A percentile compares a stretch with the other conserved stretches of the same genome.
phyloP scores from a whole-genome alignment of 2,797 vertebrate genomes.

The Mallotus villosus region DNA sequence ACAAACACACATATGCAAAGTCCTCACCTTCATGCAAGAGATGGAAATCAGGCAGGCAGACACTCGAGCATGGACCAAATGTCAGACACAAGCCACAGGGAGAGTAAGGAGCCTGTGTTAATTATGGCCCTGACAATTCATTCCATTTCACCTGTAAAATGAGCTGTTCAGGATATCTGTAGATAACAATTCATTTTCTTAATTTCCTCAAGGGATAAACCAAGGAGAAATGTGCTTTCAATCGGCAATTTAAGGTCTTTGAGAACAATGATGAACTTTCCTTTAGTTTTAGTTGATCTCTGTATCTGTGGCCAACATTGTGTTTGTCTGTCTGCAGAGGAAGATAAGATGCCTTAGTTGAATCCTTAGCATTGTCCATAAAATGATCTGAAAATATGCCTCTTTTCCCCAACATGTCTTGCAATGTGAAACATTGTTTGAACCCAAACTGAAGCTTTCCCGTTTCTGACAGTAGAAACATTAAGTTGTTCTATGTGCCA shows the following conservation, averaged over 20 bases:
- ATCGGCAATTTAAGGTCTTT: slow-evolving; percentile 55
- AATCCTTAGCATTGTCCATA: not conserved
- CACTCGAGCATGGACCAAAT: slow-evolving; percentile 86
- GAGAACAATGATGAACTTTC: slow-evolving; percentile 69
- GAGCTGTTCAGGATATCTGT: slow-evolving; percentile 59
- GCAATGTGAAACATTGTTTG: slow-evolving; percentile 62
- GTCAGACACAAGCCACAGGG: slow-evolving; percentile 74
- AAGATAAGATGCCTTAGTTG: not conserved
- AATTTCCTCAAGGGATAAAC: slow-evolving; percentile 56
- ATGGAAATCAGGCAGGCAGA: slow-evolving; percentile 79
- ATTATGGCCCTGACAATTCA: slow-evolving; percentile 70
- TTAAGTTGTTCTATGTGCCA: slow-evolving; percentile 64
- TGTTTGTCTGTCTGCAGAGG: not conserved
- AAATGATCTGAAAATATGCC: slow-evolving; percentile 40
- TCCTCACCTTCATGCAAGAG: slow-evolving; percentile 76
- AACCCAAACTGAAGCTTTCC: slow-evolving; percentile 49
- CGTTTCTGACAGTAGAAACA: slow-evolving; percentile 62
- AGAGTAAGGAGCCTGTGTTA: slow-evolving; percentile 72
- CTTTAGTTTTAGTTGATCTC: slow-evolving; percentile 25
- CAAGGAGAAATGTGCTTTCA: slow-evolving; percentile 62
- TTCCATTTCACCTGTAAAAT: slow-evolving; percentile 58
- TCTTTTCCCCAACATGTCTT: slow-evolving; percentile 58
- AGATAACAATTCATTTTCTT: slow-evolving; percentile 69
- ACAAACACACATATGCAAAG: slow-evolving; percentile 5
- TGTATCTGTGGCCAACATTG: not conserved